phyloP scores from a whole-genome alignment of 2,113 vertebrate genomes.

The Calidris pygmaea region DNA sequence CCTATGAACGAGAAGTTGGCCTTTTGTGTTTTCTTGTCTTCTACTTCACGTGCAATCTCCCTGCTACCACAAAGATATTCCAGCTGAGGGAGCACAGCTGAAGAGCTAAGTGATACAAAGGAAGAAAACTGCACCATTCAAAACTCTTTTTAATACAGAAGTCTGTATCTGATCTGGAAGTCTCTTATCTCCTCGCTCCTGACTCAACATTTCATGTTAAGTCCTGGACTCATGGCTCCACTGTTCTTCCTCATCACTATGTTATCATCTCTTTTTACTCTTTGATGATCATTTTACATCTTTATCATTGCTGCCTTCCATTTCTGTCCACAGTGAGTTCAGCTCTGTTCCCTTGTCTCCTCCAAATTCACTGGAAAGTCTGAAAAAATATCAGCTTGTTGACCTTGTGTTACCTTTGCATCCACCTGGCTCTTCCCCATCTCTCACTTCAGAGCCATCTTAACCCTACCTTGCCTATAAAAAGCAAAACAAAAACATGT shows the following conservation, averaged over 20 bases:
- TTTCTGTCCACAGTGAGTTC: not conserved
- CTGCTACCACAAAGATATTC: not conserved
- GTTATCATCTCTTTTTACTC: not conserved
- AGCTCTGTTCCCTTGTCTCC: not conserved
- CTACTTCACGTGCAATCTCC: not conserved
- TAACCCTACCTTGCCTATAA: not conserved
- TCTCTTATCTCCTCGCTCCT: not conserved
- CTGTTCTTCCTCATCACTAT: not conserved
- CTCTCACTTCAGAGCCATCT: not conserved
- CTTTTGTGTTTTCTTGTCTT: not conserved
- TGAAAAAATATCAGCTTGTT: not conserved
- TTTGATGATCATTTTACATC: not conserved
- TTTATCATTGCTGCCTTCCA: not conserved
- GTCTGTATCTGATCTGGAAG: not conserved
- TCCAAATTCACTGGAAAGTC: not conserved
- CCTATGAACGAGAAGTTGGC: not conserved
- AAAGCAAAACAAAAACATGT: not conserved
- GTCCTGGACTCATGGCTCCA: not conserved
- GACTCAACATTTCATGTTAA: not conserved
- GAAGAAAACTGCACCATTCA: not conserved
- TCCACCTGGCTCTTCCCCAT: not conserved
- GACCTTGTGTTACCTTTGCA: not conserved
- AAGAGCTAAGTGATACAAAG: not conserved
- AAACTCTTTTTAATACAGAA: not conserved
- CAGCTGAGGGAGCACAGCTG: not conserved